phyloP scores from a whole-genome alignment of 2,113 vertebrate species.

The Nerophis ophidion region DNA sequence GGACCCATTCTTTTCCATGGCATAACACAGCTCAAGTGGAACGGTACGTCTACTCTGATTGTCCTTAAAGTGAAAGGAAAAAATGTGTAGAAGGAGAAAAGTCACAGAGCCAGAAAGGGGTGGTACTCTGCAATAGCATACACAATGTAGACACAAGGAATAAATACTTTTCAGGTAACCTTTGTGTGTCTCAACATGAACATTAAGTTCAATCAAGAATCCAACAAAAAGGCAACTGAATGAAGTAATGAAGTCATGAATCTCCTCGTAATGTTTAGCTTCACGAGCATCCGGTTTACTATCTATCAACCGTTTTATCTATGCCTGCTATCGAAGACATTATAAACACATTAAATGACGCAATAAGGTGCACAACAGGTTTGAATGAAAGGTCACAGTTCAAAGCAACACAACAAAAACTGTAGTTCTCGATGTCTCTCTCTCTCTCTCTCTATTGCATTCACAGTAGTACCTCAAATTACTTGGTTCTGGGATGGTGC shows the following conservation, averaged over 20 bases:
- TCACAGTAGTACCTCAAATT: background rate
- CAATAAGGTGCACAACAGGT: slow-evolving; percentile 43
- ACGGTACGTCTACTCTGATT: slow-evolving; percentile 61
- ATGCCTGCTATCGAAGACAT: slow-evolving; percentile 5
- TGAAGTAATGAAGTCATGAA: background rate
- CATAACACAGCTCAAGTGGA: slow-evolving; percentile 88
- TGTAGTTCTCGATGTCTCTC: background rate
- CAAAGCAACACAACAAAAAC: too few relatives aligned
- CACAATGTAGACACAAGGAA: slow-evolving; percentile 1
- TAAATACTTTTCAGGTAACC: too few relatives aligned
- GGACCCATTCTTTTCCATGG: slow-evolving; percentile 88
- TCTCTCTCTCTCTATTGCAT: background rate
- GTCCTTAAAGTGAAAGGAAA: background rate
- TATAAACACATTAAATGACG: background rate
- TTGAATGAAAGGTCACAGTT: slow-evolving; percentile 12
- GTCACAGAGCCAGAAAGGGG: slow-evolving; percentile 23
- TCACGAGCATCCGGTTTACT: background rate
- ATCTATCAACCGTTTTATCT: background rate
- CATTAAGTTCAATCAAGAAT: background rate
- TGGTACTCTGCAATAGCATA: slow-evolving; percentile 13
- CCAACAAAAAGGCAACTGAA: background rate
- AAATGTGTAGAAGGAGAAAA: slow-evolving; percentile 18
- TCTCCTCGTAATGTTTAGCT: background rate
- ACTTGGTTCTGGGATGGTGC: background rate
- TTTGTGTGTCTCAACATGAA: slow-evolving; percentile 5